Conservation (phyloP, 2,888 invertebrate species). For the Notodonta ziczac region DNA sequence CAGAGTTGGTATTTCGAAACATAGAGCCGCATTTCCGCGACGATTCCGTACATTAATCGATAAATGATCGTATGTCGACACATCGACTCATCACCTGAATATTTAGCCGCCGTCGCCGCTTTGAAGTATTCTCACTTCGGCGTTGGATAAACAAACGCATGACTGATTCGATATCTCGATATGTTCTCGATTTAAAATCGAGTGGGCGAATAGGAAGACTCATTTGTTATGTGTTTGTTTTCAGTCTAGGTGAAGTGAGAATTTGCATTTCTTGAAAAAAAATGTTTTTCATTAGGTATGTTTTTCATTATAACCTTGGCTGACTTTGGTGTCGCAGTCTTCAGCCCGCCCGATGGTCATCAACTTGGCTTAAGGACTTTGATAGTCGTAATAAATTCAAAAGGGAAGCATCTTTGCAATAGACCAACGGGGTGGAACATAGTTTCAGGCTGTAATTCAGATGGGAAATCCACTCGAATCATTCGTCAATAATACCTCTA, state of each 20-base stretch:
- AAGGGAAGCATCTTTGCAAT: too few species aligned
- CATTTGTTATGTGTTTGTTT: constrained; percentile 4
- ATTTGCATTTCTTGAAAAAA: too few species aligned
- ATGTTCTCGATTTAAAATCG: constrained; percentile 33
- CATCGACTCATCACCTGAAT: constrained; percentile 25
- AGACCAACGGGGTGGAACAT: too few species aligned
- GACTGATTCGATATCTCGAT: constrained; percentile 15
- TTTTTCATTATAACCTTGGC: too few species aligned
- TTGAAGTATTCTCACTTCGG: constrained; percentile 36
- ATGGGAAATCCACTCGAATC: too few species aligned
- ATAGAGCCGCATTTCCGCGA: constrained; percentile 14
- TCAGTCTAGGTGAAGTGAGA: background rate
- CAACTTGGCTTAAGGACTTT: too few species aligned
- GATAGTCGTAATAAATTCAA: too few species aligned
- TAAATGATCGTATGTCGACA: constrained; percentile 37
- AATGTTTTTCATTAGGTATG: too few species aligned
- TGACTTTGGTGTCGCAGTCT: too few species aligned
- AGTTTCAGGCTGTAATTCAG: too few species aligned
- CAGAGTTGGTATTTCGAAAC: constrained; percentile 14
- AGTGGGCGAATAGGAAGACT: constrained; percentile 39
- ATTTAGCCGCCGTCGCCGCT: constrained; percentile 29
- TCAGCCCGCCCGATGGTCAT: too few species aligned
- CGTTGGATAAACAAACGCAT: constrained; percentile 36
- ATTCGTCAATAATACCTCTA: too few species aligned
- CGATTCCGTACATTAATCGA: constrained; percentile 31